Conservation (phyloP, 2,888 invertebrate genomes). For the Drosophila paucipuncta region DNA sequence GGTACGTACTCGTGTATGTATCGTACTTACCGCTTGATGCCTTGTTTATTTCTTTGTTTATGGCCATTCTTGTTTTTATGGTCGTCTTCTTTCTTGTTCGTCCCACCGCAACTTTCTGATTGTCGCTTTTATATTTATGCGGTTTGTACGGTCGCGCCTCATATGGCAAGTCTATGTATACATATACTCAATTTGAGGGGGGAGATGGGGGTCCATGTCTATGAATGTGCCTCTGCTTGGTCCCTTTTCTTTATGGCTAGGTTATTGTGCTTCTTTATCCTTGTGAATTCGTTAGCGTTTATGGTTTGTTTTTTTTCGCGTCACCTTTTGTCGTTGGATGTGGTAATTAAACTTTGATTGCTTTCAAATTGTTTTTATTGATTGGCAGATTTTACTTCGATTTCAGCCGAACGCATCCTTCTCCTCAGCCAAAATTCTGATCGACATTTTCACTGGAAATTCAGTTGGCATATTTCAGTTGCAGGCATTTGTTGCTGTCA, state of each 20-base stretch:
- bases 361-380: slow-evolving; percentile 77
- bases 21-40: slow-evolving; percentile 68
- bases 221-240: slow-evolving; percentile 30
- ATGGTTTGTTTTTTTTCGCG: slow-evolving; percentile 42
- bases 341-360: slow-evolving; percentile 79
- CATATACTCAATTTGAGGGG: not conserved
- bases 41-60: slow-evolving; percentile 79
- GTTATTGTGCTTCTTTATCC: slow-evolving; percentile 48
- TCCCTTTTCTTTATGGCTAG: slow-evolving; percentile 60
- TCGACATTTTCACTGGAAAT: slow-evolving; percentile 16
- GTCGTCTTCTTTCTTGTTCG: slow-evolving; percentile 22
- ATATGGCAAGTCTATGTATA: slow-evolving; percentile 54
- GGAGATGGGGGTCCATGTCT: slow-evolving; percentile 35
- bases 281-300: slow-evolving; percentile 59
- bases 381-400: slow-evolving; percentile 59
- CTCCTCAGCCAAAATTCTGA: slow-evolving; percentile 8
- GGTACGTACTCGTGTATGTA: slow-evolving; percentile 42
- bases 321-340: slow-evolving; percentile 62
- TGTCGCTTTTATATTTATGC: slow-evolving; percentile 74
- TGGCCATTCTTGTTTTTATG: slow-evolving; percentile 62
- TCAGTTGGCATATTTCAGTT: slow-evolving; percentile 25
- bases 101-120: slow-evolving; percentile 46
- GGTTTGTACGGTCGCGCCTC: slow-evolving; percentile 65
- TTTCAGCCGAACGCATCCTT: slow-evolving; percentile 22
- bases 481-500: slow-evolving; percentile 35